Percentiles rank a stretch among this genome's conserved stretches.
Conservation (phyloP, 2,113 vertebrate genomes). For the Loxodonta africana region DNA sequence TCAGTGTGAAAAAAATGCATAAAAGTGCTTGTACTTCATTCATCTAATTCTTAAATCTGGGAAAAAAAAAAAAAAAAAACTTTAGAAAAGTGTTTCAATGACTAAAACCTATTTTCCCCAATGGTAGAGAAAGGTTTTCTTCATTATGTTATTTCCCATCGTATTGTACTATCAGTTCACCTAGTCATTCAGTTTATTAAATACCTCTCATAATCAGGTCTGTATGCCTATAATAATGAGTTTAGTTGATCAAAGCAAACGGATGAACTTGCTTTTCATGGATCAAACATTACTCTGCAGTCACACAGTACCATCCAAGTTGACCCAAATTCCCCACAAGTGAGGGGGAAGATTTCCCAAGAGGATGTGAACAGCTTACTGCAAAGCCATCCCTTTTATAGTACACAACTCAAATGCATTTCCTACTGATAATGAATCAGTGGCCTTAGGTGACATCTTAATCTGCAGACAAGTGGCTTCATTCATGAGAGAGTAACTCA, state of each 20-base stretch:
- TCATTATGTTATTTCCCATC: not conserved
- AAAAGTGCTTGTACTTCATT: not conserved
- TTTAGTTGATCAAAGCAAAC: not conserved
- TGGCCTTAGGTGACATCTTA: not conserved
- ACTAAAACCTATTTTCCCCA: not conserved
- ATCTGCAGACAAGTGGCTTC: not conserved
- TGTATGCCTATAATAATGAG: not conserved
- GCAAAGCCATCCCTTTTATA: not conserved
- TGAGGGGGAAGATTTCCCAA: not conserved
- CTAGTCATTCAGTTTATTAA: not conserved
- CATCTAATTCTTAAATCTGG: slow-evolving; percentile 5
- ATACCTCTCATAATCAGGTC: not conserved
- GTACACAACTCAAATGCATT: not conserved
- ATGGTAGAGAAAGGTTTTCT: not conserved
- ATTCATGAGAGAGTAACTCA: not conserved
- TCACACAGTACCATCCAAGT: not conserved
- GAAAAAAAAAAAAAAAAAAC: not conserved
- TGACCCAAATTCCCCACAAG: not conserved
- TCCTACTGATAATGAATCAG: not conserved
- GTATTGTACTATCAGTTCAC: not conserved
- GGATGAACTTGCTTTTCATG: not conserved
- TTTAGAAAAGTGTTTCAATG: not conserved
- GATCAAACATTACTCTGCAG: not conserved
- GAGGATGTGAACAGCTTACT: not conserved
- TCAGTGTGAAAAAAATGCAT: not conserved